Evolutionary conservation across 2,113 vertebrate species (phyloP), one percentile per base, ranked within the genome.

Genomic region (Syngnathus scovelli): DNA sequence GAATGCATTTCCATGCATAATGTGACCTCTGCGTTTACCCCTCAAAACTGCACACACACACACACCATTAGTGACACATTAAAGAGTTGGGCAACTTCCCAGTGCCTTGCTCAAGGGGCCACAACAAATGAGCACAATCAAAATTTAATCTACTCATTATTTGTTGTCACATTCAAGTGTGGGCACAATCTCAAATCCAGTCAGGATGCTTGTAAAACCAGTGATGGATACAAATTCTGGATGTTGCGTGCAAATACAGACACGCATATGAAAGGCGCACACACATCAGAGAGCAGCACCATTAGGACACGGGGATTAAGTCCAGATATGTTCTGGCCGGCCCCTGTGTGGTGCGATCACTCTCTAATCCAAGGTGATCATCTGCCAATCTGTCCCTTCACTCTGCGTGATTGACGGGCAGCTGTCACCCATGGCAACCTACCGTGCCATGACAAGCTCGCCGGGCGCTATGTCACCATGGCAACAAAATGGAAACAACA

Each of bases 351-450:
- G 58, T 12, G 74, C 52, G 75, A 78, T 83, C 62, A 5, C 66
- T 75, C 82, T 51, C 81, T 81, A 86, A 87, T 86, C 79, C 84
- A 79, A 87, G 79, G 86, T 85, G 84, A 87, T 90, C 83, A 86
- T 86, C 77, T 33, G 69, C 76, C 71, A 75, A 80, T 88, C 82
- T 84, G 84, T 78, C 85, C 76, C 84, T 75, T 80, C 83, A 77
- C 78, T 88, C 83, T 67, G 67, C 61, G 39, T 66, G 83, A 85
- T 83, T 87, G 87, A 88, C 84, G 84, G 86, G 85, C 88, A 89
- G 88, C 87, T 87, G 88, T 90, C 87, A 84, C 85, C 83, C 77
- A 46, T 58, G 81, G 84, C 86, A 69, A 81, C 77, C 79, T 48
- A 71, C 80, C 7, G 74, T 38, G 66, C 80, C 56, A 55, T 68